phyloP scores from a whole-genome alignment of 2,888 invertebrate species.

The Synanthedon formicaeformis region DNA sequence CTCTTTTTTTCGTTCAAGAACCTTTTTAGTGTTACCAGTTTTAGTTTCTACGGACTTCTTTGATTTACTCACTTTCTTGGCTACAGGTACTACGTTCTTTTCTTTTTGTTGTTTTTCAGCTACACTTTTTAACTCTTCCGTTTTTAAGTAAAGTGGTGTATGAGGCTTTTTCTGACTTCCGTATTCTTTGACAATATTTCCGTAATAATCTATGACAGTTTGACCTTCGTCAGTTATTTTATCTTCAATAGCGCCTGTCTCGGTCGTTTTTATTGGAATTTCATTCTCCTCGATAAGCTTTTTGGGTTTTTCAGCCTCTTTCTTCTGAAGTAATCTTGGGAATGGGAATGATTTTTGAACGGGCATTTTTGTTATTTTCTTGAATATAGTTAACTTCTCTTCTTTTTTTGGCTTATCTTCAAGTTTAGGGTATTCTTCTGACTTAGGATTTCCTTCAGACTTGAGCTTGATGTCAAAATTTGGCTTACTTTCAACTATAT shows the following conservation, averaged over 20 bases:
- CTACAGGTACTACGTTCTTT: slow-evolving; percentile 28
- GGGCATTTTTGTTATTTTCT: slow-evolving; percentile 56
- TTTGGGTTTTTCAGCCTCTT: slow-evolving; percentile 32
- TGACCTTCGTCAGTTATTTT: slow-evolving; percentile 74
- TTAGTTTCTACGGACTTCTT: slow-evolving; percentile 24
- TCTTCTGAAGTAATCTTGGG: slow-evolving; percentile 47
- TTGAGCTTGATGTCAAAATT: slow-evolving; percentile 5
- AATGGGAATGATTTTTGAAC: slow-evolving; percentile 45
- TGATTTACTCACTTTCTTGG: slow-evolving; percentile 20
- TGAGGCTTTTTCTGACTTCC: slow-evolving; percentile 63
- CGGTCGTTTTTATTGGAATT: slow-evolving; percentile 15
- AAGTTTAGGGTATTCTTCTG: slow-evolving; percentile 1
- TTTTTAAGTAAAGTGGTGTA: slow-evolving; percentile 71
- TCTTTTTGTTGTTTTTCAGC: slow-evolving; percentile 60
- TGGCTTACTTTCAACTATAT: slow-evolving; percentile 25
- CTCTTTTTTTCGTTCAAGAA: slow-evolving; percentile 16
- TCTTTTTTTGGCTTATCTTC: slow-evolving; percentile 36
- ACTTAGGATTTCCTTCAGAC: slow-evolving; percentile 5
- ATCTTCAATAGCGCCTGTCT: slow-evolving; percentile 30
- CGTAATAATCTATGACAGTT: slow-evolving; percentile 83
- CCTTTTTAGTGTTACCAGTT: slow-evolving; percentile 16
- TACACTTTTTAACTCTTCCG: slow-evolving; percentile 72
- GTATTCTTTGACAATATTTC: slow-evolving; percentile 81
- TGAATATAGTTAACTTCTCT: slow-evolving; percentile 47
- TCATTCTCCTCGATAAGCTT: slow-evolving; percentile 13